Evolutionary conservation across 2,888 invertebrate species (phyloP), one percentile per base, ranked within the genome.

Genomic region (Drosophila recens): DNA sequence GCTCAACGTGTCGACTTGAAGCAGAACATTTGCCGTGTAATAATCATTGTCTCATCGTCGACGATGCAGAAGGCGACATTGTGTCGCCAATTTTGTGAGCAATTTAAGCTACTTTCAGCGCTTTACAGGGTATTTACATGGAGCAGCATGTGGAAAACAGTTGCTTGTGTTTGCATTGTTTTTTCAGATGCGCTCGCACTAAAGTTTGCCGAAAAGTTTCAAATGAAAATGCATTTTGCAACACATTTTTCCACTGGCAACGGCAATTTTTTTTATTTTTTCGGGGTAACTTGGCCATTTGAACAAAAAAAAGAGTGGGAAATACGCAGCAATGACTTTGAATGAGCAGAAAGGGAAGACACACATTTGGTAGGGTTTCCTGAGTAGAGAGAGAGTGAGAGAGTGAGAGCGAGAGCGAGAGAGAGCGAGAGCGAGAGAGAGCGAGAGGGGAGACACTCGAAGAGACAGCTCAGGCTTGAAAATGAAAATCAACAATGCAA

Each of bases 401-500:
- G 36, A 15, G 36, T 4, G 23, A 8, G 17, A 30, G 46, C 6
- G 34, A 33, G 27, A 15, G 57, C 2, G 45, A 4, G 36, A 6
- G 23, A 8, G 17, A 30, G 46, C 6, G 34, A 33, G 27, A 15
- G 57, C 2, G 45, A 4, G 33, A 4, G 33, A n/a, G 42, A 6
- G 23, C 11, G 36, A 9, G 58, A 3, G 45, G 38, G 45, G 65
- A 53, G 33, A 70, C 64, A 75, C 75, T 75, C 62, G 57, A 59
- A 63, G 59, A 59, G 75, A 74, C 49, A 59, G 72, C 73, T 78
- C 72, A 85, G 88, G 89, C 86, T 88, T 90, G 84, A 87, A 87
- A 87, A 87, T 87, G 76, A 90, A 87, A 90, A 87, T 87, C 82
- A 87, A 87, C 90, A 90, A 90, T 90, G 87, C 90, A 88, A 90